Evolutionary conservation across 2,797 vertebrate genomes (phyloP), one percentile per base, ranked within the genome.

Genomic region (Pempheris klunzingeri): DNA sequence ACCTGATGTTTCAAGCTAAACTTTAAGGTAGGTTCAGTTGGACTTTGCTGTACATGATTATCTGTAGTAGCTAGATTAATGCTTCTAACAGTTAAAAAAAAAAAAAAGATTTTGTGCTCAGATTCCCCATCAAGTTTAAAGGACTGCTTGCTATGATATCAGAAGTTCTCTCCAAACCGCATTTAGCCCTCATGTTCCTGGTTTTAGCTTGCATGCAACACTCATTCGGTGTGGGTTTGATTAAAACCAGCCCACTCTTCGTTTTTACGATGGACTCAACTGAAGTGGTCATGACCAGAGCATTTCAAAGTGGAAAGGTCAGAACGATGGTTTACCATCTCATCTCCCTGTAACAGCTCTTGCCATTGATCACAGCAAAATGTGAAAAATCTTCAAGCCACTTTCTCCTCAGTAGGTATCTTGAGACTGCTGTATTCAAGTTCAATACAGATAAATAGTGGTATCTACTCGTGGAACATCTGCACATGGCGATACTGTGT

Each of bases 201-300:
- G 39, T 32, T 36, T 38, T 43, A 65, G 30, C 22, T 63, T 50
- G 3, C 44, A 64, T 10, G 36, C 36, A 22, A 18, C 34, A 8
- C 30, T 52, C 64, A 22, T 61, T 65, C 4, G 5, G 32, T 46
- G 39, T 66, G 39, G 28, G 58, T 71, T 79, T 46, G 59, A 76
- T 59, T 67, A 47, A 62, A 84, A 77, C 57, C 68, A 80, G 4
- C 54, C 76, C 50, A 67, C 38, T 76, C 44, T 74, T 44, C 54
- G 3, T 32, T 74, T 71, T 49, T 15, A 36, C 43, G 22, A 57
- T 2, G 8, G 63, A 70, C 39, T 77, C 39, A 22, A 39, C 26
- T 57, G 6, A 74, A 76, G 26, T 50, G 46, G 7, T 53, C 38
- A 41, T n/a, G 32, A 64, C 49, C n/a, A 13, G 22, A 76, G 69